Evolutionary conservation across 1,140 invertebrate species (phyloP).

Genomic region (Aphelinus atriplicis): DNA sequence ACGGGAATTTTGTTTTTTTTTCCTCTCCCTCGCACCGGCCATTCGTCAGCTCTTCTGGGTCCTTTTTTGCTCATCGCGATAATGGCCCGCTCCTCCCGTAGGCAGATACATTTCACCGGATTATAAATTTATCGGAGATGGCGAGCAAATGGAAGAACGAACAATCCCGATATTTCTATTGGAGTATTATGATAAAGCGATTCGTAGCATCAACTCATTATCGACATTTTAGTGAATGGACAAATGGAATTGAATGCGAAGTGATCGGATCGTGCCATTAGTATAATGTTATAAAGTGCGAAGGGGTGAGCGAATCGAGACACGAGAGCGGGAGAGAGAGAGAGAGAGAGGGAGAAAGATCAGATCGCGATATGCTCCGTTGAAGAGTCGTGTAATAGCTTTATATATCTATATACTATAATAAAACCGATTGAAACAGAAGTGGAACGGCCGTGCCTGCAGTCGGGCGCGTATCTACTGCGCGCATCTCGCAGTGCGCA

Average conservation of each 20-base stretch:
- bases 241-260: constrained; percentile 10
- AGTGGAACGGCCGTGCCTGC: constrained; percentile 24
- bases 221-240: not conserved
- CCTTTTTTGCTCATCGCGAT: too few relatives aligned
- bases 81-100: too few relatives aligned
- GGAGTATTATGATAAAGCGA: too few relatives aligned
- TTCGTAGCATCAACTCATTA: not conserved
- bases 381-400: not conserved
- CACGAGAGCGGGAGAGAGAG: constrained; percentile 28
- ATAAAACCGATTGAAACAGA: constrained; percentile 33
- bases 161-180: too few relatives aligned
- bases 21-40: too few relatives aligned
- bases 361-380: not conserved
- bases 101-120: too few relatives aligned
- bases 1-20: too few relatives aligned
- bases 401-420: not conserved
- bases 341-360: constrained; percentile 22
- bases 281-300: constrained; percentile 41
- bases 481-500: not conserved
- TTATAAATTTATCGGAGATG: too few relatives aligned
- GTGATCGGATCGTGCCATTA: constrained; percentile 13
- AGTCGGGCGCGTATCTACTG: constrained; percentile 34
- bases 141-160: too few relatives aligned
- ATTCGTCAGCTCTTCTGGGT: too few relatives aligned
- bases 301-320: constrained; percentile 4